These are phyloP conservation scores for Rousettus madagascariensis DNA, from an alignment of 2,797 vertebrate species.

Conservation along the genomic window DNA sequence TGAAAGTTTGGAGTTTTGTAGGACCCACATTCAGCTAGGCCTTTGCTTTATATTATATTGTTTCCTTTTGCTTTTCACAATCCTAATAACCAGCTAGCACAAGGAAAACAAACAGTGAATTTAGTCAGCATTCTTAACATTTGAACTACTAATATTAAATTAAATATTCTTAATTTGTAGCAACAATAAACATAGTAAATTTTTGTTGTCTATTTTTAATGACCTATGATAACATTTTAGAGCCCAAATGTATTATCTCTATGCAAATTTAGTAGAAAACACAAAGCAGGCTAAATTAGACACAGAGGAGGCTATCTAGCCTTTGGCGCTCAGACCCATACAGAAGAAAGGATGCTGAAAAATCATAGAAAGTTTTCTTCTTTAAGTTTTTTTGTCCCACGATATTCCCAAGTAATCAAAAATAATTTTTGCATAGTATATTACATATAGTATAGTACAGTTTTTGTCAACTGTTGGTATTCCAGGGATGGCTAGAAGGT, in stretches of 20 bases:
- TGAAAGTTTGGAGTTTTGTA: neutral
- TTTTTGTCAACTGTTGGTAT: neutral
- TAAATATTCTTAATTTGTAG: conserved; percentile 26
- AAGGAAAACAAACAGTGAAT: neutral
- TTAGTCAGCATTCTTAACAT: neutral
- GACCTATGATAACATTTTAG: conserved; percentile 1
- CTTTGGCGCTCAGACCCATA: neutral
- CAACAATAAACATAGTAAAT: neutral
- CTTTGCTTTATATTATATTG: neutral
- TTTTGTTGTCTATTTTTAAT: conserved; percentile 8
- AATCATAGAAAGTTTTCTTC: neutral
- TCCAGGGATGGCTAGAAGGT: neutral
- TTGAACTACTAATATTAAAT: neutral
- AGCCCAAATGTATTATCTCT: neutral
- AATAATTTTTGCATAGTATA: neutral
- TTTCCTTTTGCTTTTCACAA: neutral
- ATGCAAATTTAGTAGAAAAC: neutral
- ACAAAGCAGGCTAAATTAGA: neutral
- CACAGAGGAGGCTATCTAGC: neutral
- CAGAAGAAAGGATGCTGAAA: neutral
- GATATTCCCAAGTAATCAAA: neutral
- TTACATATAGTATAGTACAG: neutral
- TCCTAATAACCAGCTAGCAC: neutral
- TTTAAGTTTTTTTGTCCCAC: neutral
- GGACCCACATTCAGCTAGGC: neutral